These are phyloP conservation scores for Eupelmus urozonus DNA, from an alignment of 2,888 invertebrate genomes.

Conservation along the genomic window DNA sequence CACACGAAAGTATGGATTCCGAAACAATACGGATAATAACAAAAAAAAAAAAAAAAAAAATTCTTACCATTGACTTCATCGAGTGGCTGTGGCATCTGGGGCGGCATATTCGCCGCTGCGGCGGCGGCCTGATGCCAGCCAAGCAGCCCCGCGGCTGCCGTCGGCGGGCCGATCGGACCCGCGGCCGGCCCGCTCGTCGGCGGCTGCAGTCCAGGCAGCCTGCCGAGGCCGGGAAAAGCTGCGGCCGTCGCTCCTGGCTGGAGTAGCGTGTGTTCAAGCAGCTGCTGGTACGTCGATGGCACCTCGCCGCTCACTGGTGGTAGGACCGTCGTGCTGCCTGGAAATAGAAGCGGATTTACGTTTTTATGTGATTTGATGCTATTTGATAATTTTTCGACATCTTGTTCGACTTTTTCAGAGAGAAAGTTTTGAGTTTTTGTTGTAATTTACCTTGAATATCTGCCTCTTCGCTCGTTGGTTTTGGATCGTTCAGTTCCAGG, in stretches of 20 bases:
- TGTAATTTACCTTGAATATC: conserved; percentile 70
- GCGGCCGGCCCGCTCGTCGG: conserved; percentile 55
- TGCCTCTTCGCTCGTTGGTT: conserved; percentile 70
- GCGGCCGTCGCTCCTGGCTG: conserved; percentile 69
- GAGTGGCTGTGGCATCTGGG: conserved; percentile 70
- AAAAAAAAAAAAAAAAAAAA: background rate
- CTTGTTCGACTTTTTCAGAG: background rate
- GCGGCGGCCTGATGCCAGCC: conserved; percentile 54
- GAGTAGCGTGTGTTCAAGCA: conserved; percentile 74
- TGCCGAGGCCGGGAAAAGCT: conserved; percentile 58
- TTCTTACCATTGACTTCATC: conserved; percentile 75
- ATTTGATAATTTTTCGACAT: background rate
- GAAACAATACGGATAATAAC: too few species aligned
- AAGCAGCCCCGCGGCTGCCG: conserved; percentile 63
- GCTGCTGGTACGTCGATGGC: conserved; percentile 73
- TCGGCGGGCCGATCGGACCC: conserved; percentile 51
- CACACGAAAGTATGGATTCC: too few species aligned
- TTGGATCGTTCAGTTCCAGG: conserved; percentile 89
- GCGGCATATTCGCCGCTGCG: conserved; percentile 35
- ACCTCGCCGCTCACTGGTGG: conserved; percentile 71
- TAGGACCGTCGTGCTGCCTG: conserved; percentile 66
- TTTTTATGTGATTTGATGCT: background rate
- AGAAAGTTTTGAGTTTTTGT: background rate
- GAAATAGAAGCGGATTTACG: background rate
- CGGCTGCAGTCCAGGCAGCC: conserved; percentile 33